Percentiles rank a stretch among this genome's conserved stretches.
Evolutionary conservation across 2,797 vertebrate species (phyloP).

Genomic region (Cossypha polioptera): DNA sequence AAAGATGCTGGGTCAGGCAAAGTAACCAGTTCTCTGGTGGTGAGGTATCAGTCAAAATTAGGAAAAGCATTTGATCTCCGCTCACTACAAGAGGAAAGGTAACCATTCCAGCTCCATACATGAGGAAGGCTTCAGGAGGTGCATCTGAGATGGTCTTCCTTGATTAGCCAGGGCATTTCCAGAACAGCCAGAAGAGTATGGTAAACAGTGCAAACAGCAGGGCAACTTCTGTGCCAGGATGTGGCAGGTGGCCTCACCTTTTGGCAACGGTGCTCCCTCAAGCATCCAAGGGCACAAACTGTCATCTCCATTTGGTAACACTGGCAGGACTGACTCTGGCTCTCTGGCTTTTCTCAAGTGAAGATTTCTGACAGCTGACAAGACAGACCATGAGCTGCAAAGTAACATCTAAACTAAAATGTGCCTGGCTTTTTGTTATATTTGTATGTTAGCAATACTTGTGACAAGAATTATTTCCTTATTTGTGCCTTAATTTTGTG

Average conservation of each 20-base stretch:
- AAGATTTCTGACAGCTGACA: not conserved
- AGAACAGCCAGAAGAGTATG: fast-evolving
- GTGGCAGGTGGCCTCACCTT: not conserved
- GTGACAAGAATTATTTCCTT: not conserved
- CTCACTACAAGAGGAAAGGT: not conserved
- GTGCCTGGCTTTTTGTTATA: not conserved
- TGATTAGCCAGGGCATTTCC: not conserved
- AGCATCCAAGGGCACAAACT: not conserved
- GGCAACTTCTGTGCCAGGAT: not conserved
- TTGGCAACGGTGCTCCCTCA: not conserved
- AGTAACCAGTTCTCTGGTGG: not conserved
- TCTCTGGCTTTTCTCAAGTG: not conserved
- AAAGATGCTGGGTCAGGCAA: not conserved
- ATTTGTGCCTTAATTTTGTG: not conserved
- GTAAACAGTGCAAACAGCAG: not conserved
- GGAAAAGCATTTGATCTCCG: not conserved
- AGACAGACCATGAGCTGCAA: not conserved
- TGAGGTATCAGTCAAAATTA: not conserved
- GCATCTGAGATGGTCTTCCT: not conserved
- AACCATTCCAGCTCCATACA: not conserved
- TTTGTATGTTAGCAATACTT: not conserved
- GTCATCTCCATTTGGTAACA: not conserved
- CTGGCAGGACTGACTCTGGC: not conserved
- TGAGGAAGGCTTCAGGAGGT: not conserved
- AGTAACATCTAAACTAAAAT: not conserved